Evolutionary conservation across 2,797 vertebrate species (phyloP), one percentile per base, ranked within the genome.

Genomic region (Phrynocephalus forsythii): DNA sequence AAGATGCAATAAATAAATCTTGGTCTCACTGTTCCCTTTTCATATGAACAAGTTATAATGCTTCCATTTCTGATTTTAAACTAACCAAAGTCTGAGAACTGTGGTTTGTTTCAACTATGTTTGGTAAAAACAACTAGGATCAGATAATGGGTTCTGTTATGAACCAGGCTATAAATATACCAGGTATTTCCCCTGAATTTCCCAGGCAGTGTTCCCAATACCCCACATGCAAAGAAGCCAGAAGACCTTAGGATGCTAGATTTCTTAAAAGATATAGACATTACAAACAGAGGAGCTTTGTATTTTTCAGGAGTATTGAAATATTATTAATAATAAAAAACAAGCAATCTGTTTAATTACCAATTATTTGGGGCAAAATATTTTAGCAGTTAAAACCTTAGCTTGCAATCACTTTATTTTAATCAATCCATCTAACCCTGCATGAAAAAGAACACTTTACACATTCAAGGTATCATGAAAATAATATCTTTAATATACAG

Each of bases 401-500:
- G 75, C 69, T 18, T 75, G 85, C 86, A 91, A 8, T n/a, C 33
- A 60, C 28, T 52, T 77, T 87, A 1, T 11, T 91, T 69, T 33
- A 84, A 1, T 0, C 0, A 75, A 66, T 7, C 68, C 0, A 2
- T 24, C 44, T 84, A 84, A 85, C 82, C 44, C 22, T 0, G 76
- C 1, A 87, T 44, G 79, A 20, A 88, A 86, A 89, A 76, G 30
- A 91, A 92, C 22, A 89, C 76, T 88, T 87, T 52, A 92, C 63
- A 44, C 89, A 0, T 85, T 79, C 79, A 52, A 94, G 92, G 38
- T 95, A 94, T 92, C 94, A 96, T 94, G 94, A 96, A 96, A 96
- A 96, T 96, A 96, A 91, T 94, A 90, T 95, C 93, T 95, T 95
- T 96, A 96, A 96, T 96, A 93, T 95, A 95, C 95, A 95, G 93